These are phyloP conservation scores for Myiozetetes cayanensis DNA, from an alignment of 2,113 vertebrate genomes.

Conservation along the genomic window DNA sequence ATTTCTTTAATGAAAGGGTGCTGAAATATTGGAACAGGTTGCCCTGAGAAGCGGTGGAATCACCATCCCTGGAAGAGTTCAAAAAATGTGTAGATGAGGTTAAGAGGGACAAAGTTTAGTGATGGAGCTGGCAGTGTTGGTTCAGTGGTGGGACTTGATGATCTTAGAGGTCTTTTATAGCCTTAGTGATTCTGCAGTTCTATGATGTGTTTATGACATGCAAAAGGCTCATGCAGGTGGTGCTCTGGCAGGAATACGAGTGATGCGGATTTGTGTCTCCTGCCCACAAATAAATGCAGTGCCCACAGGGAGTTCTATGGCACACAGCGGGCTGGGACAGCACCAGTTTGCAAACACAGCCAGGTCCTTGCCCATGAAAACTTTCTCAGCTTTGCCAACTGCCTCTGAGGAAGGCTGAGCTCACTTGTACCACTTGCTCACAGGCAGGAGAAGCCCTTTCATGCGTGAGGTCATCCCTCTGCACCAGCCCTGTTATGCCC, in stretches of 20 bases:
- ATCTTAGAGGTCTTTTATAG: neutral
- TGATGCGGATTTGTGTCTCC: neutral
- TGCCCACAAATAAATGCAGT: fast-evolving
- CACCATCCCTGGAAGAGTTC: neutral
- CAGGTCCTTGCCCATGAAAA: neutral
- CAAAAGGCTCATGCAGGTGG: fast-evolving
- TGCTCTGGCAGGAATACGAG: neutral
- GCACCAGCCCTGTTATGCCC: neutral
- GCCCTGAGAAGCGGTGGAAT: neutral
- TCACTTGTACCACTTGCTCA: neutral
- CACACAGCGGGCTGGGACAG: fast-evolving
- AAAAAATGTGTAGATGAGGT: neutral
- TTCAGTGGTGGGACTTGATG: neutral
- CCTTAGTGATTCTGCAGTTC: neutral
- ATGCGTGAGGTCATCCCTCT: neutral
- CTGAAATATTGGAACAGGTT: neutral
- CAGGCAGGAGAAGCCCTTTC: neutral
- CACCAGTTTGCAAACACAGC: neutral
- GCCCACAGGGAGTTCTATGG: fast-evolving
- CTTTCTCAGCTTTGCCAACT: fast-evolving
- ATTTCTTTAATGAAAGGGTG: neutral
- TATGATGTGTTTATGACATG: neutral
- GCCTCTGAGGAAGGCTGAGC: neutral
- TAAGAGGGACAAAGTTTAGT: neutral
- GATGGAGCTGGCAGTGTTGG: neutral